Evolutionary conservation across 2,113 vertebrate species (phyloP).

Genomic region (Catharus bicknelli): DNA sequence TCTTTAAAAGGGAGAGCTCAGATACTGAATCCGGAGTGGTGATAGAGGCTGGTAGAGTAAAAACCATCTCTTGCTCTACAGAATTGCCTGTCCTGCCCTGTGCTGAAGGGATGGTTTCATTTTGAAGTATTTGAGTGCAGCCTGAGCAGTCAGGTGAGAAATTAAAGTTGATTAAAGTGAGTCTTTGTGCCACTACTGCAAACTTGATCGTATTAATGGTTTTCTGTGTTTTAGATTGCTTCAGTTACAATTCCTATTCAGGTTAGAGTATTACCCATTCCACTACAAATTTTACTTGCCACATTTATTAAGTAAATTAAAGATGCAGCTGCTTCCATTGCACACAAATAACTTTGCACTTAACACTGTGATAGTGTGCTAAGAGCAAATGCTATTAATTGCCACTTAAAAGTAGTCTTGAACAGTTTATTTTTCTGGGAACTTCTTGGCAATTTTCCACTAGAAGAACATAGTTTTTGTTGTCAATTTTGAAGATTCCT

Average conservation of each 20-base stretch:
- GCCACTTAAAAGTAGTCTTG: background rate
- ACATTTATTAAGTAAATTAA: background rate
- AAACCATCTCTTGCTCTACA: background rate
- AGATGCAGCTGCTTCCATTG: background rate
- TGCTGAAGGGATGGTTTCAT: background rate
- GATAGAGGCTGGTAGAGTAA: background rate
- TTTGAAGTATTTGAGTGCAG: background rate
- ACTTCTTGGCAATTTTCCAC: background rate
- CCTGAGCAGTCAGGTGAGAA: background rate
- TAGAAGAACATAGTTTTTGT: background rate
- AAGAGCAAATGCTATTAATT: background rate
- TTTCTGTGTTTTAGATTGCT: background rate
- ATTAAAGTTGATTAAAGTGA: background rate
- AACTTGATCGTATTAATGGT: too few relatives aligned
- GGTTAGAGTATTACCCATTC: background rate
- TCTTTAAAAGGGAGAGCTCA: background rate
- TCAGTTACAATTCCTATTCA: background rate
- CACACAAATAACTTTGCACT: background rate
- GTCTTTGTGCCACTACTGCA: background rate
- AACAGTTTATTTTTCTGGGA: background rate
- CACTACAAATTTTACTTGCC: background rate
- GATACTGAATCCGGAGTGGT: fast-evolving
- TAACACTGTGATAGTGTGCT: background rate
- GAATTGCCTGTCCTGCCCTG: background rate
- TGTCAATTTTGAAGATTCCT: background rate